A percentile compares a stretch with the other conserved stretches of the same genome.
Conservation (phyloP, 2,113 vertebrate genomes). For the Lophura nycthemera region DNA sequence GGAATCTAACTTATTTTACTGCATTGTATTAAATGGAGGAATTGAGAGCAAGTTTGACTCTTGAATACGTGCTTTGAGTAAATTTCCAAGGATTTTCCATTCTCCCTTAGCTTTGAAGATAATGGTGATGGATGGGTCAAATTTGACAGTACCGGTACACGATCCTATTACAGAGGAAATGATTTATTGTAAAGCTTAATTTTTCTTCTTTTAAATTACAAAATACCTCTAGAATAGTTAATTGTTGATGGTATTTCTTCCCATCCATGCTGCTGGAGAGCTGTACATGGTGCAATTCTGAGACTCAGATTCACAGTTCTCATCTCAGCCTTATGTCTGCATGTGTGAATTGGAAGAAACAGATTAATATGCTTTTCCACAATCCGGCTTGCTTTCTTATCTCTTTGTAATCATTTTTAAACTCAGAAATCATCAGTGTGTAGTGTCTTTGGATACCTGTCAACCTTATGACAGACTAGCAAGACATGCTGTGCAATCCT, state of each 20-base stretch:
- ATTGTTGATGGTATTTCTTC: neutral
- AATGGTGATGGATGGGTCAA: neutral
- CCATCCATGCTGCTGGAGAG: neutral
- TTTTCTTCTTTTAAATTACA: neutral
- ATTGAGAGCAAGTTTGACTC: neutral
- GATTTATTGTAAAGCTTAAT: neutral
- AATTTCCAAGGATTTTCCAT: neutral
- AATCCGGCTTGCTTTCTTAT: neutral
- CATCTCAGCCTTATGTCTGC: neutral
- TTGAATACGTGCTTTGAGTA: neutral
- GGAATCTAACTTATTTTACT: neutral
- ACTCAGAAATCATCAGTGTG: neutral
- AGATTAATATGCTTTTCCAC: neutral
- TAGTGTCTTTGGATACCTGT: neutral
- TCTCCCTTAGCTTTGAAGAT: neutral
- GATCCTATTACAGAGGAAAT: neutral
- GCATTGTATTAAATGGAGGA: neutral
- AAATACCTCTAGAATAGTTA: neutral
- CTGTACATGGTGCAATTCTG: fast-evolving
- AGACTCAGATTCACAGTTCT: neutral
- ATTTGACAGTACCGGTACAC: neutral
- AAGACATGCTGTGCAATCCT: neutral
- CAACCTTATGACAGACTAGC: neutral
- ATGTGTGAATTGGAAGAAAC: neutral
- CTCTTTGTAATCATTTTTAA: neutral